Evolutionary conservation across 2,113 vertebrate genomes (phyloP), one percentile per base, ranked within the genome.

Genomic region (Archilochus colubris): DNA sequence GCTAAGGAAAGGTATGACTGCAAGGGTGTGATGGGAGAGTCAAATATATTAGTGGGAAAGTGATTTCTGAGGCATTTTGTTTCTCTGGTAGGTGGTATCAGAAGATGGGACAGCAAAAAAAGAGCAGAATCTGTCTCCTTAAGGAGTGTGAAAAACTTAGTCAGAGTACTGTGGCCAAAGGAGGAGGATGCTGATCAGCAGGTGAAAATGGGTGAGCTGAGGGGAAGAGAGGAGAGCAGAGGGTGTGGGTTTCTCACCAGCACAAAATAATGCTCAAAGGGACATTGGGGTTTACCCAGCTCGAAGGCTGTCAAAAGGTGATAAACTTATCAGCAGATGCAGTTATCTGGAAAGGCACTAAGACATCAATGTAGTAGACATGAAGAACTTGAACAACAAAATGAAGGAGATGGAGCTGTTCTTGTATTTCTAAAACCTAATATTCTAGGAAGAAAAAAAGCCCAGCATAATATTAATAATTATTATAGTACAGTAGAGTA

Each of bases 311-410:
- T 19, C 30, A 24, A 31, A 54, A 76, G 38, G 68, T 67, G 33
- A 74, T 55, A 30, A 23, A 27, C 8, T 68, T 9, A 31, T 6
- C 27, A 6, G 1, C 8, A 64, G 46, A 12, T 55, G 23, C 0
- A 0, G 40, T 61, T 78, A 57, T 18, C 3, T 46, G 33, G 31
- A 21, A 64, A 48, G 28, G 38, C 54, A 79, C 9, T 0, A 0
- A 72, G 40, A 44, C 18, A 54, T 57, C 18, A 33, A 0, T 25
- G 21, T 25, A 20, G n/a, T n/a, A 20, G 19, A 33, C 18, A 7
- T 38, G 40, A 57, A 23, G 10, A 78, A 22, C 20, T 25, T 59
- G 13, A 57, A 22, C 24, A 53, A 57, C n/a, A 66, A 63, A 75
- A 53, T 75, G 9, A 62, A 75, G n/a, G n/a, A 82, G 16, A 7